Evolutionary conservation across 2,113 vertebrate genomes (phyloP), one percentile per base, ranked within the genome.

Genomic region (Percina caprodes): DNA sequence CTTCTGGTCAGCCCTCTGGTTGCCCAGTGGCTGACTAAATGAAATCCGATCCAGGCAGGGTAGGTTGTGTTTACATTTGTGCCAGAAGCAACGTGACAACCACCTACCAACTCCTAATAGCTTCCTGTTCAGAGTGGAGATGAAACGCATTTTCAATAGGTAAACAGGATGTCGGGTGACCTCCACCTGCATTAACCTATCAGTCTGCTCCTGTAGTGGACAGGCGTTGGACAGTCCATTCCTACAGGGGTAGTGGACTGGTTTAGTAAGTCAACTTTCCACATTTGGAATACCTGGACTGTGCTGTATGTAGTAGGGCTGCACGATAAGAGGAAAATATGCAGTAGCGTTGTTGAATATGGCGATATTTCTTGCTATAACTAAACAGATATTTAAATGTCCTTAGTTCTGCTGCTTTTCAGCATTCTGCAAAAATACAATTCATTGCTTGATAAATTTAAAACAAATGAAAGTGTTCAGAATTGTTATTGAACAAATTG

Each of bases 41-140:
- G 73, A 82, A 92, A 90, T 75, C 26, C 59, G 70, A 88, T 79
- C 76, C 23, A 52, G 63, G 59, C 30, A n/a, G 42, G 39, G n/a
- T 5, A 4, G 23, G 10, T 65, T 70, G 65, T 84, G 69, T 91
- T 86, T 62, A 67, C 75, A 84, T 62, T 74, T 52, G 49, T 81
- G 79, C 74, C 65, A 73, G 65, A 58, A 68, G 67, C 49, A 3
- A 52, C 69, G 55, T 62, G 54, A 61, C 62, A 67, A 52, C 21
- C 51, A 6, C 24, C 80, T 13, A 48, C 51, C 3, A 6, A 9
- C 26, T 66, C 46, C 5, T 77, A 18, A 60, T 55, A 21, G 46
- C 77, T 81, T 90, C 77, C 88, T 90, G 83, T 86, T 88, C n/a
- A 35, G 49, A 42, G 55, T 58, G 26, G 56, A 54, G 13, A 79